These are phyloP conservation scores for Sphinx pinastri DNA, from an alignment of 2,888 invertebrate genomes.

Conservation along the genomic window DNA sequence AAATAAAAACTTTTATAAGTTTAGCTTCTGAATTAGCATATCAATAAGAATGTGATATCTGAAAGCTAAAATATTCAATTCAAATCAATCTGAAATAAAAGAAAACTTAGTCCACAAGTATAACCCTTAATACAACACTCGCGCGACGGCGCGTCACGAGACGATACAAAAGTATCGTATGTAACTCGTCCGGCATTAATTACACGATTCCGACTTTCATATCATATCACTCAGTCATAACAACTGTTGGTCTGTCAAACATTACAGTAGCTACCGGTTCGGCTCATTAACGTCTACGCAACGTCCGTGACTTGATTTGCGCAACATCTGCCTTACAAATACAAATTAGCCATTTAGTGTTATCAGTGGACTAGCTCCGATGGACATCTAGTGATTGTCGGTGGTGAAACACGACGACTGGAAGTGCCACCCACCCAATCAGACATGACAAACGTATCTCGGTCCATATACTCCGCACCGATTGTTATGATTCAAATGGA, in stretches of 20 bases:
- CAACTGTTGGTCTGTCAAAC: conserved; percentile 51
- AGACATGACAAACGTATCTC: conserved; percentile 23
- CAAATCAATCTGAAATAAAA: neutral
- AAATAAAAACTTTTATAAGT: too few species aligned
- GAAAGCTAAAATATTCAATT: too few species aligned
- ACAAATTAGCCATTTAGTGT: conserved; percentile 77
- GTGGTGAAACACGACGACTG: conserved; percentile 49
- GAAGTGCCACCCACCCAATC: conserved; percentile 43
- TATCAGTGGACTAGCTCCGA: conserved; percentile 62
- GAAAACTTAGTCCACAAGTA: neutral
- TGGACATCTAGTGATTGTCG: conserved; percentile 55
- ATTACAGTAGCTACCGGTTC: conserved; percentile 59
- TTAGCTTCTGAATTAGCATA: too few species aligned
- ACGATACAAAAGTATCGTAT: conserved; percentile 25
- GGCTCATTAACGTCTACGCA: conserved; percentile 51
- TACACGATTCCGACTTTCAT: conserved; percentile 56
- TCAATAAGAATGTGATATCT: too few species aligned
- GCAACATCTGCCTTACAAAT: conserved; percentile 66
- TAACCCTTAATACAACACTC: conserved; percentile 29
- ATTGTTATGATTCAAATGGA: conserved; percentile 12
- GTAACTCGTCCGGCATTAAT: conserved; percentile 40
- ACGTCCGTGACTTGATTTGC: conserved; percentile 67
- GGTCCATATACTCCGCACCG: neutral
- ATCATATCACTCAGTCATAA: conserved; percentile 51
- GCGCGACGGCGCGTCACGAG: conserved; percentile 26